Evolutionary conservation across 2,797 vertebrate species (phyloP).

Genomic region (Hyperoplus immaculatus): DNA sequence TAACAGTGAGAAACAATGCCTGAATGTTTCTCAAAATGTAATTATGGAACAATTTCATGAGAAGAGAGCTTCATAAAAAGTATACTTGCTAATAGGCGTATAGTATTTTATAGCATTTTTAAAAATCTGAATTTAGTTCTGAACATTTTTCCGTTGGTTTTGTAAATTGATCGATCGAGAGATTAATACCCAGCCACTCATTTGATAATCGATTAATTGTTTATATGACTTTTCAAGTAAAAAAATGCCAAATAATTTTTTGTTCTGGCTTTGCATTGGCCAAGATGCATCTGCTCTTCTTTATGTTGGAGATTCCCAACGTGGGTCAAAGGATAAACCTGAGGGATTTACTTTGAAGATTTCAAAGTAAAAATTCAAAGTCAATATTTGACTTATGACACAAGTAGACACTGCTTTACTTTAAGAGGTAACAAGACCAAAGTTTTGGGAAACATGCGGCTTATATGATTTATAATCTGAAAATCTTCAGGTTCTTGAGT

Average conservation of each 20-base stretch:
- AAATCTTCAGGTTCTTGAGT: neutral
- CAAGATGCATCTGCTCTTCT: no score
- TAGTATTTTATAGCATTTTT: no score
- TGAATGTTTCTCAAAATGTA: neutral
- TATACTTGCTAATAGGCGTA: no score
- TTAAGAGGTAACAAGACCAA: neutral
- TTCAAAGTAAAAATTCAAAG: neutral
- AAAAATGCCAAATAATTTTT: neutral
- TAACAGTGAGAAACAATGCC: conserved; percentile 17
- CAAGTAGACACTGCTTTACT: neutral
- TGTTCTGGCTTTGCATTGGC: neutral
- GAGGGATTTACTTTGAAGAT: no score
- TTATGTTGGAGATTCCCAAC: no score
- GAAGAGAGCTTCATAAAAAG: no score
- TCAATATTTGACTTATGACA: neutral
- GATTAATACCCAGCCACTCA: no score
- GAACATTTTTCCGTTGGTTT: neutral
- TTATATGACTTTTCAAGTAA: no score
- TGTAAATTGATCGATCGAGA: no score
- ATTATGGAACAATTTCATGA: conserved; percentile 1
- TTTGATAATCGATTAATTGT: no score
- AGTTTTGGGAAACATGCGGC: neutral
- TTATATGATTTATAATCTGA: neutral
- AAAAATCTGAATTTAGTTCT: neutral
- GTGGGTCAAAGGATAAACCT: no score